Evolutionary conservation across 2,888 invertebrate genomes (phyloP), one percentile per base, ranked within the genome.

Genomic region (Urechis unicinctus): DNA sequence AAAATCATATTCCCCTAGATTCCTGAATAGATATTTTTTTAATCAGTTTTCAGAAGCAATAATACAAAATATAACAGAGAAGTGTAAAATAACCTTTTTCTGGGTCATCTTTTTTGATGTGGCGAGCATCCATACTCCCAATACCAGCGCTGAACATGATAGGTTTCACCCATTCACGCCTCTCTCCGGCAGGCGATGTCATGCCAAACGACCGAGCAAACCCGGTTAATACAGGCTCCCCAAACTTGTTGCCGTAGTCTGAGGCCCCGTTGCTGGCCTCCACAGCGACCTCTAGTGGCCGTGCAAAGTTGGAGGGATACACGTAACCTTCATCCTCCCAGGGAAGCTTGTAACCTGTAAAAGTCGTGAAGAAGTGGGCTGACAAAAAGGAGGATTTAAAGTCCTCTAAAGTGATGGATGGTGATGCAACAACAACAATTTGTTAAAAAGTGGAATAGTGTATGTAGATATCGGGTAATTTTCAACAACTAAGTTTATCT

Each of bases 161-260:
- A 0, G 97, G 97, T 73, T 98, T 98, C 13, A 97, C 88, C 82
- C 90, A 98, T 78, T 98, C 97, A 55, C 88, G 85, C 55, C 94
- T 82, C 61, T 85, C 83, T 21, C 84, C 83, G 44, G 62, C 61
- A 0, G 81, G 57, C 41, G 88, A 84, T 25, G 81, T 80, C 72
- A 89, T 79, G 1, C 96, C 96, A 75, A 91, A 97, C 0, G 94
- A 89, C 53, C 95, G 36, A 4, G 58, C 51, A 41, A 62, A 62
- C 13, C 62, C 62, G 2, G 51, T 46, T 13, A 62, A 30, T 17
- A 97, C 84, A 0, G 97, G 97, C 77, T 98, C 97, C 0, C 96
- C 97, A 80, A 97, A 98, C 81, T 98, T 97, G 79, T 98, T 98
- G 5, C 97, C 97, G 78, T 97, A 98, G 77, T 98, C 97, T 0